Percentiles rank a stretch among this genome's conserved stretches.
phyloP scores from a whole-genome alignment of 2,888 invertebrate species.

The Punctoribates punctum region DNA sequence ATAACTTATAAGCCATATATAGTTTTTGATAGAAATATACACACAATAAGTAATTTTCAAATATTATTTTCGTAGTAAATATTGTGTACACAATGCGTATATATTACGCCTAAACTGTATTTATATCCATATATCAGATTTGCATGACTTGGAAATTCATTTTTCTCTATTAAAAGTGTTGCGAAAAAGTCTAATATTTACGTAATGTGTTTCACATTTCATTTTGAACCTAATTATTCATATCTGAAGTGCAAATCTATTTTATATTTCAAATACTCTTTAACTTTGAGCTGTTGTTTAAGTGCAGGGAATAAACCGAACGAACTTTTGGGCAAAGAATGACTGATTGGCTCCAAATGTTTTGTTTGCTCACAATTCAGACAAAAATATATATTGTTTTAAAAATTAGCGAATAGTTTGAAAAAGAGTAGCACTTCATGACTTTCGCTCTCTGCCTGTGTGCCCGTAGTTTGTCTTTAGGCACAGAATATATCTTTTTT shows the following conservation, averaged over 20 bases:
- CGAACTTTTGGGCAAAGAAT: neutral
- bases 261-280: neutral
- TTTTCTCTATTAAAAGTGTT: constrained; percentile 10
- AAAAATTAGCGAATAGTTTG: too few species aligned
- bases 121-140: constrained; percentile 7
- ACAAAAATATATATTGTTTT: neutral
- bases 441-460: neutral
- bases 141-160: constrained; percentile 18
- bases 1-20: neutral
- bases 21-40: neutral
- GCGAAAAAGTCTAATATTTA: neutral
- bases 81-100: neutral
- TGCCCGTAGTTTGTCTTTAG: neutral
- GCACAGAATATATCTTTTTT: neutral
- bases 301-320: neutral
- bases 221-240: constrained; percentile 25
- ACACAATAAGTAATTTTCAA: neutral
- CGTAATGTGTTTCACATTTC: constrained; percentile 28
- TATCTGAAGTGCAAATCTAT: constrained; percentile 26
- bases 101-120: neutral
- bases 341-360: neutral
- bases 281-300: neutral
- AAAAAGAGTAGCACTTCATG: constrained; percentile 10
- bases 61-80: too few species aligned
- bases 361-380: neutral